Base-by-base conservation (phyloP, 2,797 vertebrate genomes). In the Numenius phaeopus region DNA sequence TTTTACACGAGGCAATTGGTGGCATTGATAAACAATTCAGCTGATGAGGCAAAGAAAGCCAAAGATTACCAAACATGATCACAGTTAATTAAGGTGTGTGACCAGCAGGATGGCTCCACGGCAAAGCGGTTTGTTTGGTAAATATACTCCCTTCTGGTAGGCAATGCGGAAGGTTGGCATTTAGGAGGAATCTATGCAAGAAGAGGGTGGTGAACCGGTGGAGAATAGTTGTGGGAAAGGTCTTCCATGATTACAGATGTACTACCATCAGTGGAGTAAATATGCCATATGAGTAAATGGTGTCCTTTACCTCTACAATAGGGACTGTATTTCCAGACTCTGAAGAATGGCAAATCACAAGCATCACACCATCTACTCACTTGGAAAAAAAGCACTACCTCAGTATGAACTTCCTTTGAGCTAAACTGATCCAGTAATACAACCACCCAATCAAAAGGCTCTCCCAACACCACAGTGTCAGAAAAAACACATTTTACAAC, bases 11-110 rank as follows among this genome's bases (percentile, higher is more conserved):
- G 23, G 29, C 18, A 90, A 10, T 20, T 24, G 19, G 27, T 69
- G 27, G 40, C 46, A 52, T 2, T 37, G 24, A 88, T 54, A 83
- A 89, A 59, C 39, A 89, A 73, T 83, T 84, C 52, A 69, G 34
- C 3, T 81, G 85, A 77, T 59, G 73, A 87, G 52, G 54, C 37
- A 90, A 96, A 47, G 61, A 84, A 95, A 91, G 20, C 2, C 29
- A 82, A 89, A 77, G 22, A 83, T 83, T 69, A 86, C 32, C 30
- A 61, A 85, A 89, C 55, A 62, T 2, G 5, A 58, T 76, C 62
- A 55, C 17, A 20, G 20, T 66, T 87, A 49, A 69, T 84, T 44
- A 78, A 77, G 23, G 11, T 50, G 39, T 40, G 17, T 58, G 47
- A 92, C 24, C n/a, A 50, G 29, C 30, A 39, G 14, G 37, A 77